A percentile compares a stretch with the other conserved stretches of the same genome.
phyloP scores from a whole-genome alignment of 2,113 vertebrate genomes.

The Benitochromis conjunctus region DNA sequence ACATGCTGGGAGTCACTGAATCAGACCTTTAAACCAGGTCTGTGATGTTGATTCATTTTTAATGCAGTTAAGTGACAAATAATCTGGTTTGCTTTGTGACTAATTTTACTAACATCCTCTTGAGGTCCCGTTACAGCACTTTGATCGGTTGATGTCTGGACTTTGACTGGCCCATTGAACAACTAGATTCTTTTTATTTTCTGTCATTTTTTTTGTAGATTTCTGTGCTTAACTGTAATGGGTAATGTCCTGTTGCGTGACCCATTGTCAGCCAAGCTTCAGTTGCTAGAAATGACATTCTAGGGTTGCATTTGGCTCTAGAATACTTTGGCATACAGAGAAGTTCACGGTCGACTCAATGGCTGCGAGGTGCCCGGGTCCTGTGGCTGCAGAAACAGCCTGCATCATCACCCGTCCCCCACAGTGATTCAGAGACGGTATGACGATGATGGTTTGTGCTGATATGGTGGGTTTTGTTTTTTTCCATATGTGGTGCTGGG shows the following conservation, averaged over 20 bases:
- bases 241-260: rapidly evolving
- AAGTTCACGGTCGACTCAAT: background rate
- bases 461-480: background rate
- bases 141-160: background rate
- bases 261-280: background rate
- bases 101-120: rapidly evolving
- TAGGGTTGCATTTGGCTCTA: background rate
- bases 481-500: rapidly evolving
- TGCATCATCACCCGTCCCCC: background rate
- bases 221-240: background rate
- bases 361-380: background rate
- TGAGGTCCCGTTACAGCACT: background rate
- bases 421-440: background rate
- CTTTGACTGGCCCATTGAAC: background rate
- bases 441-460: background rate
- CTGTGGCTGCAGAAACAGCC: background rate
- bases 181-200: background rate
- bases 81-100: background rate
- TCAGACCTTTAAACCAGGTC: rapidly evolving
- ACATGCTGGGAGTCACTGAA: background rate
- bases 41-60: background rate
- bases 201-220: background rate
- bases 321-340: background rate
- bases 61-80: background rate
- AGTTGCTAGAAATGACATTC: background rate